Conservation (phyloP, 2,888 invertebrate genomes). For the Achlya flavicornis region DNA sequence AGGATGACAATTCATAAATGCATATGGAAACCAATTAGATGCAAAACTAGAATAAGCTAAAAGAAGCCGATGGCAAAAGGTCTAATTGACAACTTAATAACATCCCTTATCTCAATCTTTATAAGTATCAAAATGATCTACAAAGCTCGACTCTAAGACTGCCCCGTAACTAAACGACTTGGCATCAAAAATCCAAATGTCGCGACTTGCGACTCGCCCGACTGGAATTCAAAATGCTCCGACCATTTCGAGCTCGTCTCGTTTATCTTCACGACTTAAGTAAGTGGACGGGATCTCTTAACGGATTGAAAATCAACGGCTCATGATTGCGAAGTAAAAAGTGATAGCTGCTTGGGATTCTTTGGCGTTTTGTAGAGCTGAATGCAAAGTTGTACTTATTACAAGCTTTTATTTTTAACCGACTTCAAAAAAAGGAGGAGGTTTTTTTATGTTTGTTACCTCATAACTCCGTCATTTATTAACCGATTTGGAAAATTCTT, state of each 20-base stretch:
- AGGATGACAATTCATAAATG: too few relatives aligned
- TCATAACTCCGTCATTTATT: too few relatives aligned
- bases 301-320: conserved; percentile 47
- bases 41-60: too few relatives aligned
- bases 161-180: not conserved
- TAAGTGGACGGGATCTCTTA: conserved; percentile 42
- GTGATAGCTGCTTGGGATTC: conserved; percentile 8
- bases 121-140: not conserved
- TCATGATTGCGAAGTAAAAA: conserved; percentile 36
- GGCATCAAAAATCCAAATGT: conserved; percentile 29
- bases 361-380: conserved; percentile 5
- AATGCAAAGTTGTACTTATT: not conserved
- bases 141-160: not conserved
- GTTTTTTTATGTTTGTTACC: too few relatives aligned
- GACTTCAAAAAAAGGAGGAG: too few relatives aligned
- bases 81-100: too few relatives aligned
- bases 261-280: conserved; percentile 47
- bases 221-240: conserved; percentile 23
- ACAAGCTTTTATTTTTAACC: too few relatives aligned
- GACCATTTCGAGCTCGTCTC: conserved; percentile 34
- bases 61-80: too few relatives aligned
- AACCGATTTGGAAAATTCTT: too few relatives aligned
- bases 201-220: conserved; percentile 34
- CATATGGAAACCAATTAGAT: too few relatives aligned
- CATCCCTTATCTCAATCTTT: not conserved